Conservation (phyloP, 2,888 invertebrate species). For the Prenolepis imparis region DNA sequence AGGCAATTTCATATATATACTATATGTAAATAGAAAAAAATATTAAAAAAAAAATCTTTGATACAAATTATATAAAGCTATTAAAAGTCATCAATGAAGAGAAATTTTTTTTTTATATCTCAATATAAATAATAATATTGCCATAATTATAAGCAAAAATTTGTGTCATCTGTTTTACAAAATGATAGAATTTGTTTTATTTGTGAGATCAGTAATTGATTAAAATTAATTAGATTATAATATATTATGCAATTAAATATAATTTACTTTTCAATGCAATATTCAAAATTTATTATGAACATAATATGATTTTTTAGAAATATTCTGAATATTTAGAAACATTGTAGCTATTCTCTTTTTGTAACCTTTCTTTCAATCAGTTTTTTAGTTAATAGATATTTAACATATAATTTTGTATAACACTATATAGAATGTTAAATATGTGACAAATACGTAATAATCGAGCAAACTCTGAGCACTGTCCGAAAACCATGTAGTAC, state of each 20-base stretch:
- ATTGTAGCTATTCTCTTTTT: background rate
- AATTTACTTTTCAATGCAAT: constrained; percentile 1
- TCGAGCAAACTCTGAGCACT: background rate
- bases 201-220: constrained; percentile 10
- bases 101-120: background rate
- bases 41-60: background rate
- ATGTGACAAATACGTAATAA: constrained; percentile 13
- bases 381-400: background rate
- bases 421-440: background rate
- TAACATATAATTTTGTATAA: constrained; percentile 23
- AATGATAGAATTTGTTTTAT: constrained; percentile 4
- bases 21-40: background rate
- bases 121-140: constrained; percentile 7
- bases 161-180: background rate
- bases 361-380: background rate
- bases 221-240: background rate
- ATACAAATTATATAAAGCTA: background rate
- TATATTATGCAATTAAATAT: background rate
- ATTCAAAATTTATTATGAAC: background rate
- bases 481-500: constrained; percentile 34
- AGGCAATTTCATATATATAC: background rate
- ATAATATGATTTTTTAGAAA: background rate
- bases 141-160: background rate
- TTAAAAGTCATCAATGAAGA: background rate
- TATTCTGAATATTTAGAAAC: constrained; percentile 1